Evolutionary conservation across 2,113 vertebrate genomes (phyloP).

Genomic region (Kryptolebias marmoratus): DNA sequence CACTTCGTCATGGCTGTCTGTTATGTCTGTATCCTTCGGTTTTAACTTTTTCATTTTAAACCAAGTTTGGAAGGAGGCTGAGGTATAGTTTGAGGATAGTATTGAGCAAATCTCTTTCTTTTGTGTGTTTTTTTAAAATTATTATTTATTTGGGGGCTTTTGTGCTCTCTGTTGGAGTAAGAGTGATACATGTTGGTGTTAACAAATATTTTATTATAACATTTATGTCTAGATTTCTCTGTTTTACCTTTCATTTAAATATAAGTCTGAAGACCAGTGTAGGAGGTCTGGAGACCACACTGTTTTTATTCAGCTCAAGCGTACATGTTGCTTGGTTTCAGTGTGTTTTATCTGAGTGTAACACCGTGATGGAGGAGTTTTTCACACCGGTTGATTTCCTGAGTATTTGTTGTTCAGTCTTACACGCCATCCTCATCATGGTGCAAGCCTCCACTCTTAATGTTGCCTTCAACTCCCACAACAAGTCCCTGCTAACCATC

Average conservation of each 20-base stretch:
- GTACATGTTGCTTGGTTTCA: too few relatives aligned
- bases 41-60: background rate
- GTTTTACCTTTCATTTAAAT: too few relatives aligned
- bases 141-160: too few relatives aligned
- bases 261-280: too few relatives aligned
- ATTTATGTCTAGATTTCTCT: too few relatives aligned
- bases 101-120: background rate
- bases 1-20: slow-evolving; percentile 97
- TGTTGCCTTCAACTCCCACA: slow-evolving; percentile 98
- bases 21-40: slow-evolving; percentile 97
- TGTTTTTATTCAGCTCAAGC: too few relatives aligned
- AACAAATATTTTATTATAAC: too few relatives aligned
- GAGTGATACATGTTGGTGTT: background rate
- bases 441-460: slow-evolving; percentile 98
- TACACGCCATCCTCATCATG: slow-evolving; percentile 97
- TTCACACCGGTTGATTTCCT: slow-evolving; percentile 77
- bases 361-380: background rate
- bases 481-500: slow-evolving; percentile 98
- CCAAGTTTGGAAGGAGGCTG: background rate
- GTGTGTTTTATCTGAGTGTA: too few relatives aligned
- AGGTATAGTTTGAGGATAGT: background rate
- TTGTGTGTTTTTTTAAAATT: background rate
- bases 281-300: too few relatives aligned
- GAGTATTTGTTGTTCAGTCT: slow-evolving; percentile 83
- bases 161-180: background rate